Percentiles rank a stretch among this genome's conserved stretches.
These are phyloP conservation scores for Ianthella basta DNA, from an alignment of 37 sponge, comb jelly and placozoan genomes.

Conservation along the genomic window DNA sequence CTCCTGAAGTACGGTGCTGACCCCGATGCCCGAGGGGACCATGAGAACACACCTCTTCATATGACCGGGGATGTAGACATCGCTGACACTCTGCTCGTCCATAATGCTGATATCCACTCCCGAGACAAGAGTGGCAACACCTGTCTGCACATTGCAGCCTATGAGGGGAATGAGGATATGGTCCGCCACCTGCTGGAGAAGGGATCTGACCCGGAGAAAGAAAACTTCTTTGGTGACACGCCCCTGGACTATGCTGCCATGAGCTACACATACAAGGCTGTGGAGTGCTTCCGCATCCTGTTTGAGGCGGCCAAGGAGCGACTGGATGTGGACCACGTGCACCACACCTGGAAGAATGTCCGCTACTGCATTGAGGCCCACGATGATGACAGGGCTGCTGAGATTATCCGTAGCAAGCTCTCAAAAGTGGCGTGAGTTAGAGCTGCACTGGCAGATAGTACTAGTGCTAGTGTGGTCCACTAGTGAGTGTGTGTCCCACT, in stretches of 20 bases:
- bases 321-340: slow-evolving; percentile 18
- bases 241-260: slow-evolving; percentile 31
- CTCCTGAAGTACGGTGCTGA: slow-evolving; percentile 11
- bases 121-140: slow-evolving; percentile 15
- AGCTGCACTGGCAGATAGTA: too few relatives aligned
- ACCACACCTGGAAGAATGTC: slow-evolving; percentile 24
- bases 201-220: slow-evolving; percentile 9
- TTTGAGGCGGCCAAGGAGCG: slow-evolving; percentile 27
- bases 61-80: slow-evolving; percentile 1
- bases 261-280: slow-evolving; percentile 26
- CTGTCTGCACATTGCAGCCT: slow-evolving; percentile 24
- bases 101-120: neutral
- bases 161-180: slow-evolving; percentile 17
- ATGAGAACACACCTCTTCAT: slow-evolving; percentile 19
- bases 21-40: slow-evolving; percentile 17
- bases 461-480: too few relatives aligned
- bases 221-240: slow-evolving; percentile 23
- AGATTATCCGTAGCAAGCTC: slow-evolving; percentile 6
- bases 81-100: slow-evolving; percentile 1
- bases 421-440: slow-evolving; percentile 24
- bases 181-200: slow-evolving; percentile 11
- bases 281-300: slow-evolving; percentile 29
- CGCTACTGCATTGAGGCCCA: neutral
- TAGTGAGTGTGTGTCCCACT: too few relatives aligned
- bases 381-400: slow-evolving; percentile 20